Conservation (phyloP, 2,888 invertebrate genomes). For the Tortrix viridana region DNA sequence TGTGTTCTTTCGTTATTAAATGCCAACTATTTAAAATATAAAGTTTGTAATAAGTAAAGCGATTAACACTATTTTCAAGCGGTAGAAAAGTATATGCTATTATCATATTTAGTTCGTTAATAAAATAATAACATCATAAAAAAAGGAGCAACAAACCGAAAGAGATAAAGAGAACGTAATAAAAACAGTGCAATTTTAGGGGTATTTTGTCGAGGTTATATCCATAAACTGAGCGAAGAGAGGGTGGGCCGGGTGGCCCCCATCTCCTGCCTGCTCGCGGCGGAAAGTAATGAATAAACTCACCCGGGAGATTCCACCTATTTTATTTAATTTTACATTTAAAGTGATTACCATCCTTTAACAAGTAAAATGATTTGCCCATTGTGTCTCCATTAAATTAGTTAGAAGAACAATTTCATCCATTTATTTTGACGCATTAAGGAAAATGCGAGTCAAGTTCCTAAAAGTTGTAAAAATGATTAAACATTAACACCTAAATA, state of each 20-base stretch:
- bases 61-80: slow-evolving; percentile 36
- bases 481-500: slow-evolving; percentile 2
- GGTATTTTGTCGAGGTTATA: slow-evolving; percentile 85
- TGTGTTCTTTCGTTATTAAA: slow-evolving; percentile 26
- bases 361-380: slow-evolving; percentile 57
- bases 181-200: slow-evolving; percentile 85
- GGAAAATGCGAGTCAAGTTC: background rate
- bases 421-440: background rate
- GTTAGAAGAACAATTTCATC: background rate
- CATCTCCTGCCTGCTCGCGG: slow-evolving; percentile 57
- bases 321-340: slow-evolving; percentile 79
- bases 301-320: slow-evolving; percentile 74
- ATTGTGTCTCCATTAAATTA: slow-evolving; percentile 21
- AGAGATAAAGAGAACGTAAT: slow-evolving; percentile 83
- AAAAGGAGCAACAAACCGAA: slow-evolving; percentile 79
- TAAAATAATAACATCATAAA: slow-evolving; percentile 80
- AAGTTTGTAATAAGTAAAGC: slow-evolving; percentile 9
- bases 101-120: slow-evolving; percentile 60
- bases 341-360: slow-evolving; percentile 66
- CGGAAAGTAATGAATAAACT: slow-evolving; percentile 83
- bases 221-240: slow-evolving; percentile 77
- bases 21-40: slow-evolving; percentile 19
- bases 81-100: slow-evolving; percentile 35
- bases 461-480: background rate
- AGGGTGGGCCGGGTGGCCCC: slow-evolving; percentile 54